Conservation (phyloP, 2,797 vertebrate genomes). For the Erpetoichthys calabaricus region DNA sequence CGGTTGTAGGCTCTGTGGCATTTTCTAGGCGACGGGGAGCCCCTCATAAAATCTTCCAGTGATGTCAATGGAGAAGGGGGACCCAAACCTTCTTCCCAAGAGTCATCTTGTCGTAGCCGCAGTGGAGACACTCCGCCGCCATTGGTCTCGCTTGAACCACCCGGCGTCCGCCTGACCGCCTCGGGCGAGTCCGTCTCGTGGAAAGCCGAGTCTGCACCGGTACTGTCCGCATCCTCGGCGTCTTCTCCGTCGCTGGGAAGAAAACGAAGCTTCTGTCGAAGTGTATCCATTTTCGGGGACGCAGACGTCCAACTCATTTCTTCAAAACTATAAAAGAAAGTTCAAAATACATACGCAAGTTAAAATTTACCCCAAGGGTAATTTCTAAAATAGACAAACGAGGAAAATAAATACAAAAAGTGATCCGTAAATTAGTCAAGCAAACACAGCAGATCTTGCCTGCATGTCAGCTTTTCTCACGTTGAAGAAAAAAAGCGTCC, state of each 20-base stretch:
- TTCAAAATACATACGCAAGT: too few species aligned
- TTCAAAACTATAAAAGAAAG: too few species aligned
- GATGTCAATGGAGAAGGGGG: slow-evolving; percentile 65
- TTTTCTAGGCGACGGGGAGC: slow-evolving; percentile 61
- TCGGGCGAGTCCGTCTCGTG: slow-evolving; percentile 83
- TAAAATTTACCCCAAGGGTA: too few species aligned
- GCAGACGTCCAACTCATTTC: slow-evolving; percentile 5
- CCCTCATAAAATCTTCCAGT: slow-evolving; percentile 44
- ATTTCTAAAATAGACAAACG: too few species aligned
- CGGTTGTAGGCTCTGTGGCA: slow-evolving; percentile 35
- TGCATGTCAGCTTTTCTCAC: too few species aligned
- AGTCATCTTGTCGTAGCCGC: slow-evolving; percentile 46
- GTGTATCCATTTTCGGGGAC: slow-evolving; percentile 37
- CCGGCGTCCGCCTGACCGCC: slow-evolving; percentile 30
- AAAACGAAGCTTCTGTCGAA: slow-evolving; percentile 75
- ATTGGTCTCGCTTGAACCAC: slow-evolving; percentile 26
- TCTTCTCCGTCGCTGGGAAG: slow-evolving; percentile 67
- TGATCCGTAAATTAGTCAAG: too few species aligned
- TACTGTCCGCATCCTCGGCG: slow-evolving; percentile 72
- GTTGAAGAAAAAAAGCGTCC: too few species aligned
- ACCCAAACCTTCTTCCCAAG: slow-evolving; percentile 74
- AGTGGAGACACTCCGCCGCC: slow-evolving; percentile 36
- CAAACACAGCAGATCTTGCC: too few species aligned
- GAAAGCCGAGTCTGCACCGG: slow-evolving; percentile 83
- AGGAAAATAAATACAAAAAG: too few species aligned